Evolutionary conservation across 2,888 invertebrate genomes (phyloP).

Genomic region (Polietes domitor): DNA sequence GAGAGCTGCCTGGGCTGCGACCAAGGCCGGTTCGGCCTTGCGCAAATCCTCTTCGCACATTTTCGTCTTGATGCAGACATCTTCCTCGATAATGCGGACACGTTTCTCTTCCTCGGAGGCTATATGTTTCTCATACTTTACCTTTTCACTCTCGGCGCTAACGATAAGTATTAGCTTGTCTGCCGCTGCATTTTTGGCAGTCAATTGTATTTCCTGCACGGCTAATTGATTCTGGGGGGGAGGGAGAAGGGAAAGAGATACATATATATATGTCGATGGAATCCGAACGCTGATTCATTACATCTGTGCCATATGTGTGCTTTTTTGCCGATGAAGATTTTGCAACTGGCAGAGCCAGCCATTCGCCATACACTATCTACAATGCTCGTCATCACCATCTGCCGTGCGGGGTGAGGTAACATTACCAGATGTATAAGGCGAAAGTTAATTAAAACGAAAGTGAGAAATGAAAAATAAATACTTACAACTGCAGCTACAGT

Average conservation of each 20-base stretch:
- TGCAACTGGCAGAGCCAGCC: background rate
- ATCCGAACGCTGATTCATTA: background rate
- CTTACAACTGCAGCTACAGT: background rate
- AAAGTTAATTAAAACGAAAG: constrained; percentile 17
- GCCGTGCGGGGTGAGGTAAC: background rate
- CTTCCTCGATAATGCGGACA: constrained; percentile 94
- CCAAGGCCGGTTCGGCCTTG: constrained; percentile 95
- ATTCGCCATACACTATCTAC: background rate
- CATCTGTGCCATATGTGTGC: background rate
- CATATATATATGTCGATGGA: background rate
- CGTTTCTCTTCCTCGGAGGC: constrained; percentile 94
- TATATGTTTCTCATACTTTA: constrained; percentile 91
- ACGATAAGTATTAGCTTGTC: constrained; percentile 94
- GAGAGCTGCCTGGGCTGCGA: constrained; percentile 89
- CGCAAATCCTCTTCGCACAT: constrained; percentile 94
- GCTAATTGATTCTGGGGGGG: constrained; percentile 81
- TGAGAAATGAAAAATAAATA: background rate
- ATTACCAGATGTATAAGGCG: background rate
- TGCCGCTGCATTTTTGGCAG: constrained; percentile 94
- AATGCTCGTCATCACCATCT: background rate
- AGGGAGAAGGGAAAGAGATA: background rate
- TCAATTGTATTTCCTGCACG: constrained; percentile 91
- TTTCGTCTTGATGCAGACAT: constrained; percentile 92
- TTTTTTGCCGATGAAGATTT: background rate
- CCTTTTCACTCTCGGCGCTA: constrained; percentile 94